Percentiles rank a stretch among this genome's conserved stretches.
These are phyloP conservation scores for Tychaedon coryphoeus DNA, from an alignment of 2,113 vertebrate species.

Conservation along the genomic window DNA sequence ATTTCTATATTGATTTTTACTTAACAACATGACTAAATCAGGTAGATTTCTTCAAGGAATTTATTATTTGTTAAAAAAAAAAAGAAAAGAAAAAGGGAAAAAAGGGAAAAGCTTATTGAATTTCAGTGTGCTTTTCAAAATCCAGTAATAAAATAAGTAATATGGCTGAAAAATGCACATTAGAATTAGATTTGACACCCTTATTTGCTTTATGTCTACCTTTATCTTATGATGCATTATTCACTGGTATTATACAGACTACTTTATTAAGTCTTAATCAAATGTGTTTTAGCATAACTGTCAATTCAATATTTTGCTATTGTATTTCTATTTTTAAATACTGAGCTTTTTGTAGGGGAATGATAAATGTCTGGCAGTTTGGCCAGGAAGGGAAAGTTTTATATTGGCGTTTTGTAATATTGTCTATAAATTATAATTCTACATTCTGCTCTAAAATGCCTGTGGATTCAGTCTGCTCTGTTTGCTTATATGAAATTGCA, in stretches of 20 bases:
- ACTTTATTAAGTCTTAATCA: conserved; percentile 85
- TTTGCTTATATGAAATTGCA: background rate
- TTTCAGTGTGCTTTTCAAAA: conserved; percentile 72
- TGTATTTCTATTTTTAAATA: conserved; percentile 71
- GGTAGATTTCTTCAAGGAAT: conserved; percentile 32
- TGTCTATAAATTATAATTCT: background rate
- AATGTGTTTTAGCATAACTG: conserved; percentile 75
- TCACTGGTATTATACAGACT: conserved; percentile 84
- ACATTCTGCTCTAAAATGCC: background rate
- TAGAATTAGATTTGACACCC: conserved; percentile 89
- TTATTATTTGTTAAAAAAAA: conserved; percentile 44
- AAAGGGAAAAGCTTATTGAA: conserved; percentile 4
- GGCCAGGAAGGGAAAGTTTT: conserved; percentile 34
- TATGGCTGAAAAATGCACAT: conserved; percentile 86
- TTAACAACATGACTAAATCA: background rate
- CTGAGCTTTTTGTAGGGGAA: conserved; percentile 56
- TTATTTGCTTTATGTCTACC: conserved; percentile 91
- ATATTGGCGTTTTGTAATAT: conserved; percentile 25
- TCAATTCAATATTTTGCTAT: conserved; percentile 70
- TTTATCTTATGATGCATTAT: conserved; percentile 87
- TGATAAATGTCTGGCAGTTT: conserved; percentile 34
- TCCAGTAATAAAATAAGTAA: conserved; percentile 80
- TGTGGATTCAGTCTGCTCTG: background rate
- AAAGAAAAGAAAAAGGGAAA: background rate
- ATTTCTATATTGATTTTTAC: background rate